Conservation (phyloP, 2,888 invertebrate species). For the Bellardia pandia region DNA sequence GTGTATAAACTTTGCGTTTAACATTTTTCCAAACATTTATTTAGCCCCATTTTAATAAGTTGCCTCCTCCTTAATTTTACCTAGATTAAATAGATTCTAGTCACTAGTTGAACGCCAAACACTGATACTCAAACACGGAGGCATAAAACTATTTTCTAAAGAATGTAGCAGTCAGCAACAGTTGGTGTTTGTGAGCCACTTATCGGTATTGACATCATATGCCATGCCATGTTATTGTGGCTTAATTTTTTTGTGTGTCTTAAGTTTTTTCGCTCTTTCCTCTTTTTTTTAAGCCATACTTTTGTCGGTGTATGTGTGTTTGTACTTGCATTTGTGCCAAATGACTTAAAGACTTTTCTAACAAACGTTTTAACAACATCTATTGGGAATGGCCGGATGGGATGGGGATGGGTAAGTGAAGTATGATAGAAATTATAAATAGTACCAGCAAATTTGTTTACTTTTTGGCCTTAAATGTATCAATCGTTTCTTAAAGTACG, state of each 20-base stretch:
- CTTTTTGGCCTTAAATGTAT: too few relatives aligned
- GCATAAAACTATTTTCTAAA: slow-evolving; percentile 43
- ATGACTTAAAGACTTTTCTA: slow-evolving; percentile 48
- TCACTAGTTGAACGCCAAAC: slow-evolving; percentile 9
- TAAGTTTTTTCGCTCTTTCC: background rate
- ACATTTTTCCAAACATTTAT: slow-evolving; percentile 48
- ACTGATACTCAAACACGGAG: slow-evolving; percentile 6
- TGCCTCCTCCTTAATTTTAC: slow-evolving; percentile 28
- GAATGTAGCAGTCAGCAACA: slow-evolving; percentile 43
- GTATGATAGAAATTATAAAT: background rate
- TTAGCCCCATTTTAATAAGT: slow-evolving; percentile 52
- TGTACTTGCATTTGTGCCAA: slow-evolving; percentile 39
- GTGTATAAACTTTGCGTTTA: background rate
- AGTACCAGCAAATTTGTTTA: background rate
- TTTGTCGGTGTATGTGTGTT: slow-evolving; percentile 15
- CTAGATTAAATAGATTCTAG: slow-evolving; percentile 50
- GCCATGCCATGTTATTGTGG: slow-evolving; percentile 53
- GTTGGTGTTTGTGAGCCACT: slow-evolving; percentile 62
- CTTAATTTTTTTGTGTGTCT: slow-evolving; percentile 34
- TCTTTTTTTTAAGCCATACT: slow-evolving; percentile 8
- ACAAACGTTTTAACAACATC: slow-evolving; percentile 7
- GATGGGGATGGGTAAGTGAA: background rate
- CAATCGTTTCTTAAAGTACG: too few relatives aligned
- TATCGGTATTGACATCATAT: slow-evolving; percentile 64
- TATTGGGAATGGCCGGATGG: background rate